Percentiles rank a stretch among this genome's conserved stretches.
phyloP scores from a whole-genome alignment of 2,797 vertebrate species.

The Labeo calbasu region DNA sequence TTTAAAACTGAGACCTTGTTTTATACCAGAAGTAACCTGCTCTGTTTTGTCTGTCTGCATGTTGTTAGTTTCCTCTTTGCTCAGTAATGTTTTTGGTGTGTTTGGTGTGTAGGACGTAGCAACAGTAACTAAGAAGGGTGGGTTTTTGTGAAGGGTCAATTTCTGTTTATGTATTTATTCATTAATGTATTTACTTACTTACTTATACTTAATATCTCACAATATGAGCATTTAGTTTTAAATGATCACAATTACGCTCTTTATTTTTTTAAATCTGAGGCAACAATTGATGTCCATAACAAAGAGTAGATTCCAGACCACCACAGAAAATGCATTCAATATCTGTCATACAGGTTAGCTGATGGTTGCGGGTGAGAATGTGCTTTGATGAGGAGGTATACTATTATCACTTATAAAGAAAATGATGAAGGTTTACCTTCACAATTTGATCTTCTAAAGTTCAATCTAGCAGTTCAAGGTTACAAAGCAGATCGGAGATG shows the following conservation, averaged over 20 bases:
- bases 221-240: background rate
- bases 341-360: background rate
- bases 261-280: background rate
- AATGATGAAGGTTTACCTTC: background rate
- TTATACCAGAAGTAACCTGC: too few relatives aligned
- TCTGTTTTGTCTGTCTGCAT: too few relatives aligned
- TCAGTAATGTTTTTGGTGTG: too few relatives aligned
- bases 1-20: too few relatives aligned
- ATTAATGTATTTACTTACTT: background rate
- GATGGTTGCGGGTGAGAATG: background rate
- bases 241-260: background rate
- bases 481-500: background rate
- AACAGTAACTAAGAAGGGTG: too few relatives aligned
- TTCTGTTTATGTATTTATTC: too few relatives aligned
- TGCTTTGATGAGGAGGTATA: background rate
- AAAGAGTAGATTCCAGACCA: background rate
- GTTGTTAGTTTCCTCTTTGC: too few relatives aligned
- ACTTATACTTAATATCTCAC: background rate
- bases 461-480: conserved; percentile 15
- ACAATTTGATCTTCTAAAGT: background rate
- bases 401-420: background rate
- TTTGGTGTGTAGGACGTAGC: too few relatives aligned
- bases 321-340: background rate
- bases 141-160: too few relatives aligned
- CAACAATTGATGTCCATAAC: background rate